These are phyloP conservation scores for Periophthalmus modestus DNA, from an alignment of 2,113 vertebrate species.

Conservation along the genomic window DNA sequence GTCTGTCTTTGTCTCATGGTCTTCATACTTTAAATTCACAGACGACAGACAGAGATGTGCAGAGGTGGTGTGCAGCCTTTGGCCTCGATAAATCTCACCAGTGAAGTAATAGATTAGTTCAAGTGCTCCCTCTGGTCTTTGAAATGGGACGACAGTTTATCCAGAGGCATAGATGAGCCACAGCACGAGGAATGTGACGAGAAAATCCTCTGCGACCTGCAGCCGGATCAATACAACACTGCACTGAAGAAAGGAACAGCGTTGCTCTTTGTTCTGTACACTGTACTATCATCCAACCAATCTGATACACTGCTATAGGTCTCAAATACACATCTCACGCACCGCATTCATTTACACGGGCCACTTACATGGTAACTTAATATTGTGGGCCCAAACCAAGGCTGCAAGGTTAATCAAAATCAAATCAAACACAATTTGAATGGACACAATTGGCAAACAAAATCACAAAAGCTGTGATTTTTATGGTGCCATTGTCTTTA, in stretches of 20 bases:
- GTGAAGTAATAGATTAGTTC: conserved; percentile 60
- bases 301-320: conserved; percentile 4
- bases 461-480: too few species aligned
- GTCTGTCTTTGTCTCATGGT: background rate
- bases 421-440: too few species aligned
- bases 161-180: conserved; percentile 9
- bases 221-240: conserved; percentile 47
- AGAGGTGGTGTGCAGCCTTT: background rate
- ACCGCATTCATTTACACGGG: background rate
- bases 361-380: background rate
- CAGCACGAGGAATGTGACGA: background rate
- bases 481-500: too few species aligned
- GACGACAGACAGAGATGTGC: background rate
- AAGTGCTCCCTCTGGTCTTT: conserved; percentile 21
- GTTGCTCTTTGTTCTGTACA: conserved; percentile 40
- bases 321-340: conserved; percentile 24
- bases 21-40: background rate
- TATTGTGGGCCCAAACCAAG: background rate
- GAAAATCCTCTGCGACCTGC: conserved; percentile 17
- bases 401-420: too few species aligned
- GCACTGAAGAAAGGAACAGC: conserved; percentile 29
- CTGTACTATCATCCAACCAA: background rate
- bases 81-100: conserved; percentile 9
- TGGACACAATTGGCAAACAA: too few species aligned
- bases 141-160: conserved; percentile 48